Conservation (phyloP, 2,113 vertebrate species). For the Forbesichthys agassizii region DNA sequence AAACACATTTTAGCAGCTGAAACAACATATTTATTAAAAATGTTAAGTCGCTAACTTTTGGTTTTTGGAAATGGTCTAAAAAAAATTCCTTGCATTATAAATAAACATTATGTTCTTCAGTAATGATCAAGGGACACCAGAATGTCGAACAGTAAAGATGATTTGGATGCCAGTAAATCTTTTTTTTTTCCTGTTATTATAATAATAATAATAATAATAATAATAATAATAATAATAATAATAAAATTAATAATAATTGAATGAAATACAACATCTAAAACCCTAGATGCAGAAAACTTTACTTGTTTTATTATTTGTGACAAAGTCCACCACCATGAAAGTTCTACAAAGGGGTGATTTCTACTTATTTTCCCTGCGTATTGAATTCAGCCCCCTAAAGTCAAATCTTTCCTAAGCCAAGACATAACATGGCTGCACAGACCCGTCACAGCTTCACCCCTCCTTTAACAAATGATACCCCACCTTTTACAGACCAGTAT, state of each 20-base stretch:
- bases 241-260: not conserved
- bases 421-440: not conserved
- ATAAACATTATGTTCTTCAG: conserved; percentile 17
- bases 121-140: conserved; percentile 6
- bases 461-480: conserved; percentile 49
- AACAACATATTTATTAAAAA: too few relatives aligned
- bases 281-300: too few relatives aligned
- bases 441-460: conserved; percentile 19
- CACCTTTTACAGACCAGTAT: conserved; percentile 46
- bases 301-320: too few relatives aligned
- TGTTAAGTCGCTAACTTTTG: too few relatives aligned
- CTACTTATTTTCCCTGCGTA: too few relatives aligned
- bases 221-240: not conserved
- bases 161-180: not conserved
- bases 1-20: too few relatives aligned
- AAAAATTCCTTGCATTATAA: conserved; percentile 22
- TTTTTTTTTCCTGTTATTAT: not conserved
- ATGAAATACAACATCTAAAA: too few relatives aligned
- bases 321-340: too few relatives aligned
- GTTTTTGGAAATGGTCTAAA: too few relatives aligned
- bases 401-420: not conserved
- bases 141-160: not conserved
- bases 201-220: not conserved
- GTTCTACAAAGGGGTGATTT: too few relatives aligned
- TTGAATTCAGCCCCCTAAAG: too few relatives aligned